These are phyloP conservation scores for Allolobophora icterica DNA, from an alignment of 2,888 invertebrate genomes.

Conservation along the genomic window DNA sequence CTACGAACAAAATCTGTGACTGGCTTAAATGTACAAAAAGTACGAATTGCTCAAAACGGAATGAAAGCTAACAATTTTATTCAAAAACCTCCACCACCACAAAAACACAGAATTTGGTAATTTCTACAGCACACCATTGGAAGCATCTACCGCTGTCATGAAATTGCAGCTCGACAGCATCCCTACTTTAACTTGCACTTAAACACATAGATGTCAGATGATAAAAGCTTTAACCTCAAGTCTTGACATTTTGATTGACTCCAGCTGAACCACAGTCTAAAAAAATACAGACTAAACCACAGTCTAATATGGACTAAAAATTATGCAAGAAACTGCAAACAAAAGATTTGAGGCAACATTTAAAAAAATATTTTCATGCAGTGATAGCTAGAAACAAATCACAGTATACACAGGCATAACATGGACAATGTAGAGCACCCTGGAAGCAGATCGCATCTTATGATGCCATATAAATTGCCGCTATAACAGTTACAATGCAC, in stretches of 20 bases:
- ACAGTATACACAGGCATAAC: neutral
- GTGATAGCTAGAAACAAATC: neutral
- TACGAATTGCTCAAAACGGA: too few species aligned
- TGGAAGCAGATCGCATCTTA: too few species aligned
- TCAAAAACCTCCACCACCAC: neutral
- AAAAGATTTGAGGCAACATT: neutral
- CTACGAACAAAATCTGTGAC: neutral
- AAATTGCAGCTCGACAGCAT: neutral
- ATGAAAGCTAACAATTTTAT: neutral
- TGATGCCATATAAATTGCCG: too few species aligned
- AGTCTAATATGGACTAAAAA: neutral
- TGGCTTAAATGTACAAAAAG: too few species aligned
- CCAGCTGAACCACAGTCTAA: neutral
- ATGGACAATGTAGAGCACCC: neutral
- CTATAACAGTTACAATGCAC: neutral
- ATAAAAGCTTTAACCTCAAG: neutral
- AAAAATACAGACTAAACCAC: neutral
- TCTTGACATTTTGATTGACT: conserved; percentile 17
- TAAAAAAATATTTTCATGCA: neutral
- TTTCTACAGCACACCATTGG: too few species aligned
- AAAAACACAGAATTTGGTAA: too few species aligned
- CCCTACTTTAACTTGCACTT: neutral
- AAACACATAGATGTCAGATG: neutral
- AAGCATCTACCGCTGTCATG: neutral
- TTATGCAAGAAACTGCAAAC: neutral